A percentile compares a stretch with the other conserved stretches of the same genome.
phyloP scores from a whole-genome alignment of 1,140 invertebrate genomes.

The Drosophila kepulauana region DNA sequence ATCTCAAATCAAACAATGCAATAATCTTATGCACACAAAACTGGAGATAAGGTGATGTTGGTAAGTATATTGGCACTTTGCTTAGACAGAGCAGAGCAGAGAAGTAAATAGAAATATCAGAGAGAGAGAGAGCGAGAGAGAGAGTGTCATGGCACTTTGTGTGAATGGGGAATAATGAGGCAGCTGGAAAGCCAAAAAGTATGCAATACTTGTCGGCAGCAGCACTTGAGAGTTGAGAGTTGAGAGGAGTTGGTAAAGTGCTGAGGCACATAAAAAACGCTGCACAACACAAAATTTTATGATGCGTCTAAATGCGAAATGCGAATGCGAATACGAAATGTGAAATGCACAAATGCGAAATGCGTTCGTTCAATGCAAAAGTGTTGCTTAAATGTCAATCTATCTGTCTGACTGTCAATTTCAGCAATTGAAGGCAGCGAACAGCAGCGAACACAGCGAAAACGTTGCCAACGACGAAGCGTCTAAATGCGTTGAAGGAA shows the following conservation, averaged over 20 bases:
- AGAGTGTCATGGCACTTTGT: constrained; percentile 6
- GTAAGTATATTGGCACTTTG: constrained; percentile 5
- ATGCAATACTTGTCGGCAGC: constrained; percentile 54
- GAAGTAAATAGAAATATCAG: not conserved
- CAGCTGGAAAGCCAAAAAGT: constrained; percentile 70
- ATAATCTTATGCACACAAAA: constrained; percentile 30
- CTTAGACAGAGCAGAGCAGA: constrained; percentile 1
- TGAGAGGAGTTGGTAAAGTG: constrained; percentile 48
- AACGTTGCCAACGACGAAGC: constrained; percentile 30
- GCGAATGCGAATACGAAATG: constrained; percentile 48
- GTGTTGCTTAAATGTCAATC: constrained; percentile 83
- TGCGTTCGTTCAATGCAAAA: constrained; percentile 59
- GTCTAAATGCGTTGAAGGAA: constrained; percentile 81
- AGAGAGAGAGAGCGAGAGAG: too few species aligned
- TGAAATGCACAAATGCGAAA: too few species aligned
- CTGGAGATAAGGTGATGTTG: constrained; percentile 17
- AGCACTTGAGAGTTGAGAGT: constrained; percentile 37
- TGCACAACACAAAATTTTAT: constrained; percentile 75
- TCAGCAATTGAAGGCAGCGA: constrained; percentile 69
- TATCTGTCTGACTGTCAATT: constrained; percentile 83
- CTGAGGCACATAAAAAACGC: constrained; percentile 64
- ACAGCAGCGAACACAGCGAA: constrained; percentile 9
- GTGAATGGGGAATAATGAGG: constrained; percentile 28
- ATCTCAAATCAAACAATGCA: constrained; percentile 14
- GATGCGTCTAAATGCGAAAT: constrained; percentile 77